Percentiles rank a stretch among this genome's conserved stretches.
Conservation (phyloP, 2,888 invertebrate genomes). For the Volucella bombylans region DNA sequence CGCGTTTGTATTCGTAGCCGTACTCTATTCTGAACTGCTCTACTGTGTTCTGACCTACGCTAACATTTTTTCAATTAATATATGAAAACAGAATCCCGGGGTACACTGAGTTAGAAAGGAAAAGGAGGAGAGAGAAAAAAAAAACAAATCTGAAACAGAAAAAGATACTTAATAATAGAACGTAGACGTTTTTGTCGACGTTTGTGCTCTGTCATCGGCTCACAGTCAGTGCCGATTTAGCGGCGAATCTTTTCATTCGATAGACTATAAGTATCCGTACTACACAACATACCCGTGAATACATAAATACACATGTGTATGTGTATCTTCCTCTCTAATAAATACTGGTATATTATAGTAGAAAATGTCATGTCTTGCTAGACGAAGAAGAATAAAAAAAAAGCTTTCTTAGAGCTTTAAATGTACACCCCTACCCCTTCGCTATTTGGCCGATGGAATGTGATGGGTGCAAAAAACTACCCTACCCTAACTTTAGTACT, state of each 20-base stretch:
- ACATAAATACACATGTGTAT: not conserved
- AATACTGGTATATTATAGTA: constrained; percentile 1
- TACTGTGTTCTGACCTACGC: constrained; percentile 63
- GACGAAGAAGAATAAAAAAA: not conserved
- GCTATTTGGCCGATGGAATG: not conserved
- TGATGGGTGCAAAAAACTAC: constrained; percentile 25
- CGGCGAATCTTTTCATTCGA: constrained; percentile 3
- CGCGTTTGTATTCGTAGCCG: too few species aligned
- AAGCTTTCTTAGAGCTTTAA: constrained; percentile 37
- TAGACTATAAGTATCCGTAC: not conserved
- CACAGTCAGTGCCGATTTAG: constrained; percentile 40
- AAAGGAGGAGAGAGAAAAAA: not conserved
- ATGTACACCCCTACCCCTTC: not conserved
- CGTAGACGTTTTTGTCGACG: constrained; percentile 20
- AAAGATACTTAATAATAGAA: constrained; percentile 33
- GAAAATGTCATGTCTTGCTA: constrained; percentile 32
- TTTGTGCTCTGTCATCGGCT: constrained; percentile 32
- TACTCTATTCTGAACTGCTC: too few species aligned
- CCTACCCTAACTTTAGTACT: constrained; percentile 25
- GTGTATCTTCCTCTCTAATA: not conserved
- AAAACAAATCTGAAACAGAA: not conserved
- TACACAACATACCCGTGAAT: too few species aligned
- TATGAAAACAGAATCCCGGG: not conserved
- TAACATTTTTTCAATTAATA: constrained; percentile 61
- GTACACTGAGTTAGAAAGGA: not conserved